Evolutionary conservation across 1,140 invertebrate species (phyloP), one percentile per base, ranked within the genome.

Genomic region (Hyposmocoma kahamanoa): DNA sequence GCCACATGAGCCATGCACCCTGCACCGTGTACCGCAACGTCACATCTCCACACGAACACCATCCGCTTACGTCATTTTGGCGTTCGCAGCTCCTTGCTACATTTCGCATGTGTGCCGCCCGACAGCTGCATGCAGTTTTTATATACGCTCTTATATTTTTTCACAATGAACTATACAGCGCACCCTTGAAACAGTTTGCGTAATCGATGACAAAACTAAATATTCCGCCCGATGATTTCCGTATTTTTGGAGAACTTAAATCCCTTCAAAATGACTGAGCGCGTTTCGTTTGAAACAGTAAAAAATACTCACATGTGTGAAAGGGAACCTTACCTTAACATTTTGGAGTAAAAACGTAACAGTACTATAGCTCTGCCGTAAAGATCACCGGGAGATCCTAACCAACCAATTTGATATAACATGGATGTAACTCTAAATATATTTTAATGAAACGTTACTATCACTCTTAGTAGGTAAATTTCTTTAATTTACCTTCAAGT

Each of bases 151-250:
- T 75, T 69, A 71, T 71, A 80, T 80, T 85, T 84, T 84, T 85
- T 85, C 76, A 81, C 74, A 83, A 80, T 79, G 67, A 62, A 64
- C 60, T 53, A 53, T 62, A 54, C 67, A 69, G 63, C 74, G 80
- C 79, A 85, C 82, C 82, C 82, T 85, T 85, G 82, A 85, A 85
- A 85, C 80, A 84, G 82, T 85, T 85, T 85, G 82, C 79, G 82
- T 83, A 85, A 85, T 85, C 82, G 80, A 85, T 85, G 82, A 84
- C 78, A 85, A 85, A 85, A 85, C 82, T 85, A 85, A 85, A 85
- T 79, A 85, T 83, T 85, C 79, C 82, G 72, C 78, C 78, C 74
- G 78, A 73, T 80, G 78, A 85, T 85, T 85, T 85, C 82, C 82
- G 82, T 77, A 82, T 85, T 84, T 84, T 72, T 72, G 77, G 64